Base-by-base conservation (phyloP, 2,797 vertebrate genomes). In the Alca torda region DNA sequence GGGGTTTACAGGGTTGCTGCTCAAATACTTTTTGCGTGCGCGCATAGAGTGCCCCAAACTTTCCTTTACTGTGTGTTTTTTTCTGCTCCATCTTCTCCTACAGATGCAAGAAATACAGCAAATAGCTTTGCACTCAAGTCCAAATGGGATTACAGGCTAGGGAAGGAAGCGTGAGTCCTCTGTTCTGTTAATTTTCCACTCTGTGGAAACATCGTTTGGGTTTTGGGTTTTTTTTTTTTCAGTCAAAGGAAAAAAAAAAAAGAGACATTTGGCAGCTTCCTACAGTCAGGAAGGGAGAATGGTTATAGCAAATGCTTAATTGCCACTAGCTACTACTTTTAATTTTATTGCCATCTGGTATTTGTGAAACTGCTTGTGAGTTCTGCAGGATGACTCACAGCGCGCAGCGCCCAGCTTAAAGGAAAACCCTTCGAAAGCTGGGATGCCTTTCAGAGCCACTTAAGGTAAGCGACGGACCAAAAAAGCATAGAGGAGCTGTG, bases 271-370 rank as follows among this genome's bases (percentile, higher is more conserved):
- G 91, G 91, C 93, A 91, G 60, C 77, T 79, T 91, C 63, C 76
- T 90, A 46, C n/a, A 86, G 74, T 87, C 84, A 95, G 89, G 94
- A 95, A 96, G 46, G 37, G 75, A 80, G 56, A 96, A 87, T 54
- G 43, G 74, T 73, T 84, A 48, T 23, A 81, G 65, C 89, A 89
- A 95, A 80, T 70, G 69, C 77, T 89, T 92, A 85, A 92, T 74
- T 88, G 94, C 91, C 77, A 95, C 63, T 37, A 94, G 87, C 94
- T 94, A 85, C 87, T 91, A 89, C 84, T 92, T 92, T 91, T 96
- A 86, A 95, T 95, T 93, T 94, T 91, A 91, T 75, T 92, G 84
- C 96, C 96, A 96, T 95, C 92, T 97, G 96, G 92, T 91, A 96
- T 91, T 94, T 93, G 73, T 79, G 91, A 80, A 94, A 30, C 87